Evolutionary conservation across 2,797 vertebrate species (phyloP).

Genomic region (Phataginus tetradactyla): DNA sequence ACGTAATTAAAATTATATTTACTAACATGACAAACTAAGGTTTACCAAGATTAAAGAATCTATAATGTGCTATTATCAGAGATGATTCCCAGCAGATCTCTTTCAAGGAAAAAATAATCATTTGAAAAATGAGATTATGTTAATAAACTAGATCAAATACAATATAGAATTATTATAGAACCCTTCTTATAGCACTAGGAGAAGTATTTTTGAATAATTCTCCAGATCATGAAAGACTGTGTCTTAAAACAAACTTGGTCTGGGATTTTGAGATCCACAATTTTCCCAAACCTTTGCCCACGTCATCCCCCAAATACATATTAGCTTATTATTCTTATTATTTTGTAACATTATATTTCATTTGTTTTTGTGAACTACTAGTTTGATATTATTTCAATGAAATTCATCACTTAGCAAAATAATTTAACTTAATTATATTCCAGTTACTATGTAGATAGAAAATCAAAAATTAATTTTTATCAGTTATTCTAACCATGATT

Average conservation of each 20-base stretch:
- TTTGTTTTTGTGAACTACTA: constrained; percentile 9
- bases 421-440: neutral
- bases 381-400: neutral
- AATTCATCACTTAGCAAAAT: neutral
- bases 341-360: neutral
- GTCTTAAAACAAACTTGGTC: constrained; percentile 20
- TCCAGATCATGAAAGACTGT: neutral
- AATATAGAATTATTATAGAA: neutral
- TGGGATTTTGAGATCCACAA: constrained; percentile 48
- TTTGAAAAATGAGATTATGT: neutral
- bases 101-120: constrained; percentile 17
- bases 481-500: neutral
- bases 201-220: neutral
- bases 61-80: neutral
- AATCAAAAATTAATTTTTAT: neutral
- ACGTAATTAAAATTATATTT: neutral
- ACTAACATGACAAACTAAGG: neutral
- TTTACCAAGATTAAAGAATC: neutral
- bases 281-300: neutral
- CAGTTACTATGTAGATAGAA: neutral
- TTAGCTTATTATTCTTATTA: constrained; percentile 11
- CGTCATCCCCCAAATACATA: neutral
- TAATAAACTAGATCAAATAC: constrained; percentile 4
- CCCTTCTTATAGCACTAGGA: neutral
- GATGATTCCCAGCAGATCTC: neutral